A percentile compares a stretch with the other conserved stretches of the same genome.
phyloP scores from a whole-genome alignment of 2,888 invertebrate genomes.

The Dolichomitus sp. region DNA sequence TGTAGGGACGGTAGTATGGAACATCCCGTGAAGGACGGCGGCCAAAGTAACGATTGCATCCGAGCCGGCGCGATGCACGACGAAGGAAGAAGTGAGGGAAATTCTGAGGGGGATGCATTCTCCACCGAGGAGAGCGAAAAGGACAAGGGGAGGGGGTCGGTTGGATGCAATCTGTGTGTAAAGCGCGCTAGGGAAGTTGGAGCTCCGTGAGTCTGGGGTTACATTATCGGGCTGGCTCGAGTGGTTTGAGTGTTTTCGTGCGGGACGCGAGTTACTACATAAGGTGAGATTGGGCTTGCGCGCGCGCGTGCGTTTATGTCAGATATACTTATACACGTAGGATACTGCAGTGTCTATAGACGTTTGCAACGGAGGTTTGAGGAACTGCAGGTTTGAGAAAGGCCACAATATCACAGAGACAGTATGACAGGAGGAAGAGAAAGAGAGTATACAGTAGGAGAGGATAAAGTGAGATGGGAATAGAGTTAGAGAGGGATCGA shows the following conservation, averaged over 20 bases:
- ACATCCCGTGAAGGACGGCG: conserved; percentile 46
- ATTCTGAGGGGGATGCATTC: conserved; percentile 15
- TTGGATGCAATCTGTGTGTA: conserved; percentile 82
- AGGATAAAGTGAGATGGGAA: conserved; percentile 37
- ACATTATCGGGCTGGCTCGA: conserved; percentile 60
- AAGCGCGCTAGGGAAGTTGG: conserved; percentile 74
- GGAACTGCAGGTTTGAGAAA: background rate
- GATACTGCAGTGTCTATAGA: conserved; percentile 15
- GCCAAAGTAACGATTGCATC: conserved; percentile 80
- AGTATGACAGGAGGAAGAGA: conserved; percentile 37
- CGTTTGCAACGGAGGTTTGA: conserved; percentile 39
- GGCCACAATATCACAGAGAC: conserved; percentile 30
- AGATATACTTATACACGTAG: conserved; percentile 10
- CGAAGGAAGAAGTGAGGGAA: conserved; percentile 54
- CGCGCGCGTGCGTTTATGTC: conserved; percentile 39
- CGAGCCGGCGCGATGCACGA: conserved; percentile 70
- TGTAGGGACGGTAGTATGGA: conserved; percentile 31
- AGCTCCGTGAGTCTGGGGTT: conserved; percentile 66
- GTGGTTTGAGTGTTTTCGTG: conserved; percentile 63
- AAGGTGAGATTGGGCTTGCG: conserved; percentile 51
- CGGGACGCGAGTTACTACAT: conserved; percentile 51
- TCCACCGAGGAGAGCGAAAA: conserved; percentile 22
- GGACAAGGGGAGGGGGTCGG: conserved; percentile 8
- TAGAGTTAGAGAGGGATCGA: conserved; percentile 37
- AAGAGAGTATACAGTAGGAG: conserved; percentile 39